Evolutionary conservation across 2,797 vertebrate genomes (phyloP).

Genomic region (Pangasius krempfi): DNA sequence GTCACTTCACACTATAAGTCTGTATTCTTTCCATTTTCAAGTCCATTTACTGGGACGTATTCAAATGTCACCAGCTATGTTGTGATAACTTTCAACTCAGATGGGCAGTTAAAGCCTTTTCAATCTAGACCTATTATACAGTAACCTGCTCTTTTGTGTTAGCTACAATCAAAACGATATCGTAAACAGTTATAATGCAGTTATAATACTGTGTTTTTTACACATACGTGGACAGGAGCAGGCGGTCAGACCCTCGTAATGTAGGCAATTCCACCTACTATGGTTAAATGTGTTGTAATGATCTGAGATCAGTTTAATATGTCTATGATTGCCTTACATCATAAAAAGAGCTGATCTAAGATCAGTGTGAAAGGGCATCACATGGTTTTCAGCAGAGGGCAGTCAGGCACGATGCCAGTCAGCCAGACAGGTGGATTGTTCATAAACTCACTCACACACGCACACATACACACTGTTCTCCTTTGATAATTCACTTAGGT

Average conservation of each 20-base stretch:
- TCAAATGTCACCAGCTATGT: conserved; percentile 35
- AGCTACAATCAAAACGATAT: neutral
- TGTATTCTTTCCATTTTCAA: conserved; percentile 24
- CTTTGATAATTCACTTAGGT: conserved; percentile 4
- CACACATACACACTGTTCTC: too few species aligned
- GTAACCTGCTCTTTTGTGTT: neutral
- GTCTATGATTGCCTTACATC: neutral
- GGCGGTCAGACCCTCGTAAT: neutral
- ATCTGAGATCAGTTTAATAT: neutral
- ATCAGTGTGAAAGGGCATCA: neutral
- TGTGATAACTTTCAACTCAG: conserved; percentile 18
- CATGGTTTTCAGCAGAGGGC: neutral
- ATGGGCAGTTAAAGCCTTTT: neutral
- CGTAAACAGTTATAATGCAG: neutral
- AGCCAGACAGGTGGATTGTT: neutral
- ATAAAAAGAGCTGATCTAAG: neutral
- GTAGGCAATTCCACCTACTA: neutral
- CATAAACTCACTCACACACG: neutral
- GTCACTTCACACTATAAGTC: conserved; percentile 25
- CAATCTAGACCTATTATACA: neutral
- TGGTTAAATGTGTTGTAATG: neutral
- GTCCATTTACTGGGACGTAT: neutral
- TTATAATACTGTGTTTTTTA: too few species aligned
- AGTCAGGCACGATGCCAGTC: neutral
- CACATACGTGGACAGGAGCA: too few species aligned